Percentiles rank a stretch among this genome's conserved stretches.
These are phyloP conservation scores for Callopanchax toddi DNA, from an alignment of 2,113 vertebrate species.

Conservation along the genomic window DNA sequence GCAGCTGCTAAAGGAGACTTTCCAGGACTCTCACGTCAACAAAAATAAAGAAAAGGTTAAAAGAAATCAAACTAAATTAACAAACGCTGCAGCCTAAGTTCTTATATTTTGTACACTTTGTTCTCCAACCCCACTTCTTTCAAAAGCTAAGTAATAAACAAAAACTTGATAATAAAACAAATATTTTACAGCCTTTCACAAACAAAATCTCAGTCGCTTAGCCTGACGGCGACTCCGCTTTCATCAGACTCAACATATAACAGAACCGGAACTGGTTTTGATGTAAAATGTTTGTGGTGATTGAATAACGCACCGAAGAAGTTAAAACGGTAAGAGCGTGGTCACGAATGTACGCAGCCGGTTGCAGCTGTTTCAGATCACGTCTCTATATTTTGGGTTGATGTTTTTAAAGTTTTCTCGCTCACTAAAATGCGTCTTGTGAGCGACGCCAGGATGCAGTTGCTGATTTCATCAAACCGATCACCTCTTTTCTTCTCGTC, in stretches of 20 bases:
- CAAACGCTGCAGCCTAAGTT: constrained; percentile 59
- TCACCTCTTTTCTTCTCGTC: constrained; percentile 4
- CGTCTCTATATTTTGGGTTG: no score
- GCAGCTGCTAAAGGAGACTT: constrained; percentile 74
- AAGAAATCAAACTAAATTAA: constrained; percentile 61
- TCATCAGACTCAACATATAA: constrained; percentile 14
- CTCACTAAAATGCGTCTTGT: no score
- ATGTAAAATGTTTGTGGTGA: constrained; percentile 44
- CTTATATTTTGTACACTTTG: constrained; percentile 72
- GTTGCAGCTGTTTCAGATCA: constrained; percentile 14
- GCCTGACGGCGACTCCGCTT: no score
- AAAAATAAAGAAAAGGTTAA: constrained; percentile 23
- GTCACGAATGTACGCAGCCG: constrained; percentile 43
- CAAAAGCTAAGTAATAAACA: constrained; percentile 64
- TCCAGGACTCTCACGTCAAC: constrained; percentile 58
- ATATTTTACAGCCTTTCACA: constrained; percentile 72
- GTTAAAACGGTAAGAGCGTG: constrained; percentile 55
- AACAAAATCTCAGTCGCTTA: constrained; percentile 44
- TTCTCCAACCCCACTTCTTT: constrained; percentile 60
- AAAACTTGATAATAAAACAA: constrained; percentile 44
- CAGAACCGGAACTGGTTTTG: constrained; percentile 26
- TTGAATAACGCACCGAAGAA: constrained; percentile 39
- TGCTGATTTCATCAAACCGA: neutral
- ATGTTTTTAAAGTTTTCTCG: no score
- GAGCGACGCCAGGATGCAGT: neutral